phyloP scores from a whole-genome alignment of 2,797 vertebrate genomes.

The Brotula barbata region DNA sequence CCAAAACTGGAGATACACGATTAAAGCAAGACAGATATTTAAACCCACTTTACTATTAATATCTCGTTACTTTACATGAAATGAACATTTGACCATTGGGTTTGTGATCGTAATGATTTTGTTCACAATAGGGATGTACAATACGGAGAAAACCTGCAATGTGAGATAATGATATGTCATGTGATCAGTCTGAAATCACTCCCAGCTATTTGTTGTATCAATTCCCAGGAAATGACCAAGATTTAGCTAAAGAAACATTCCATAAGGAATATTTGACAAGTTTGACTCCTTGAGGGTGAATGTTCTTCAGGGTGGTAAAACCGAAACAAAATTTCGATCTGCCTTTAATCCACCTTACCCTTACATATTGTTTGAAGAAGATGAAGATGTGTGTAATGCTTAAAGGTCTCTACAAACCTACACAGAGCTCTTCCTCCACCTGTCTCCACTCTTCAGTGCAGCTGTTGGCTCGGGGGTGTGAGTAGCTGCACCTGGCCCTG shows the following conservation, averaged over 20 bases:
- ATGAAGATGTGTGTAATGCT: slow-evolving; percentile 19
- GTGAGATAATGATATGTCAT: too few species aligned
- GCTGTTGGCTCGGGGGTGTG: slow-evolving; percentile 47
- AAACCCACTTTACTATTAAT: too few species aligned
- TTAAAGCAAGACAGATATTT: too few species aligned
- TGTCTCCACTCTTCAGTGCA: slow-evolving; percentile 39
- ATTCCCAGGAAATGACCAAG: neutral
- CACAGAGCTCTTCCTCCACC: slow-evolving; percentile 25
- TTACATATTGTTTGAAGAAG: slow-evolving; percentile 42
- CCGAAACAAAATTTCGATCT: neutral
- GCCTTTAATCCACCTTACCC: slow-evolving; percentile 1
- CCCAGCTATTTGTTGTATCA: too few species aligned
- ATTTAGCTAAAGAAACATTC: slow-evolving; percentile 2
- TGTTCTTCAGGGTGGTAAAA: slow-evolving; percentile 13
- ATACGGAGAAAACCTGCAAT: too few species aligned
- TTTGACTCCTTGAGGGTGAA: slow-evolving; percentile 34
- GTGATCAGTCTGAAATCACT: too few species aligned
- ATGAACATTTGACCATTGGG: too few species aligned
- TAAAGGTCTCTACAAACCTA: neutral
- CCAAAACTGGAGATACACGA: too few species aligned
- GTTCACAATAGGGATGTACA: too few species aligned
- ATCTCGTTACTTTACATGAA: too few species aligned
- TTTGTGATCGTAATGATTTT: too few species aligned
- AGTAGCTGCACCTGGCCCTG: slow-evolving; percentile 51
- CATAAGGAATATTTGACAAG: slow-evolving; percentile 1